phyloP scores from a whole-genome alignment of 2,113 vertebrate species.

The Rattus rattus region DNA sequence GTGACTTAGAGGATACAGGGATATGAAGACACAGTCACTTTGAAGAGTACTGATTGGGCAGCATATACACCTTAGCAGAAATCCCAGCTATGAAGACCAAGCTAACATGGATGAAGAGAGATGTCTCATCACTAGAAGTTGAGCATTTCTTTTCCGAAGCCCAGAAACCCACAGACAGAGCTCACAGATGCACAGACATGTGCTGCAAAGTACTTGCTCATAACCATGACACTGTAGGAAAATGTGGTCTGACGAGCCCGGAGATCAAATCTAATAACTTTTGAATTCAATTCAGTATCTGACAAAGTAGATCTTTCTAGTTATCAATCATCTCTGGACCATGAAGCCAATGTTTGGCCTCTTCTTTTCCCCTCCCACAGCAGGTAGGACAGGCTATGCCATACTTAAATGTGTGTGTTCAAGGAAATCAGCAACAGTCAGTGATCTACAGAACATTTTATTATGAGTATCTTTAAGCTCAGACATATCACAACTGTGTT shows the following conservation, averaged over 20 bases:
- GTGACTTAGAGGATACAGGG: background rate
- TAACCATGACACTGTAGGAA: background rate
- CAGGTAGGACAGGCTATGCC: background rate
- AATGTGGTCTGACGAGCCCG: background rate
- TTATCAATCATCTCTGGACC: background rate
- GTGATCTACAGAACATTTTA: background rate
- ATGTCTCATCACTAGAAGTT: background rate
- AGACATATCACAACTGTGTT: background rate
- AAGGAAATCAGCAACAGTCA: background rate
- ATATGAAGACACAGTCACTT: background rate
- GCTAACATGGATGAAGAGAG: background rate
- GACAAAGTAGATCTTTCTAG: background rate
- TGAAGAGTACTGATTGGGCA: background rate
- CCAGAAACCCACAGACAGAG: background rate
- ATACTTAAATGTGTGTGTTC: fast-evolving
- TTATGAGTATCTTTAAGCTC: slow-evolving; percentile 15
- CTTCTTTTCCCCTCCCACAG: background rate
- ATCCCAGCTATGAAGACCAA: background rate
- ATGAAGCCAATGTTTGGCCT: background rate
- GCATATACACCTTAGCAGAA: background rate
- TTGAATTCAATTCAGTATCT: background rate
- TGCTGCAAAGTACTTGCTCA: background rate
- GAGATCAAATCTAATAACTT: background rate
- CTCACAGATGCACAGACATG: background rate
- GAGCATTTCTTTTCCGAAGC: background rate